Base-by-base conservation (phyloP, 92 coral and sea anemone species). In the Porites cylindrica region DNA sequence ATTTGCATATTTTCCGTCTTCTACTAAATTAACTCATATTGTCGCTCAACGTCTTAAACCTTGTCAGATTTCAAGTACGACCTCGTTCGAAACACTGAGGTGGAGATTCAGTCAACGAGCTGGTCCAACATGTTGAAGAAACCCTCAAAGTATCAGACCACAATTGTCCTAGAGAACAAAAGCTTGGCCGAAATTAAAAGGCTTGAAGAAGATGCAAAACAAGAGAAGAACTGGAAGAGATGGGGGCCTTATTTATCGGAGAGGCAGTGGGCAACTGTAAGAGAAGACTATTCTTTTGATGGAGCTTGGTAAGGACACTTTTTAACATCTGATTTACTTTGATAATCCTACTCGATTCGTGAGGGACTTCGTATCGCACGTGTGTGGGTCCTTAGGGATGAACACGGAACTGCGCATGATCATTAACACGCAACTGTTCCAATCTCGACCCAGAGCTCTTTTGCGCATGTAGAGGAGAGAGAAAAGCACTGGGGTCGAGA, bases 221-320 rank as follows among this genome's bases (percentile, higher is more conserved):
- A 98, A 14, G 58, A 62, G 85, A 92, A 93, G 68, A 97, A 97
- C 83, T 97, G 99, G 99, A 97, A 97, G 66, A 83, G 99, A 66
- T 97, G 99, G 99, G 99, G 99, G 3, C 99, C 99, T 0, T 97
- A 97, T 88, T 81, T 97, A 10, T 97, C 99, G 1, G 99, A 97
- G 85, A 81, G 99, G 19, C 99, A 96, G 18, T 96, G 99, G 99
- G 99, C 98, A 65, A 96, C 99, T 1, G 99, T 96, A 50, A 88
- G 99, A 38, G 99, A 96, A 82, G 99, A 97, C 80, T 97, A 97
- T 82, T 97, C 99, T 0, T 59, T 87, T 16, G 98, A 97, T 77
- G 99, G 99, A 4, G 54, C 92, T n/a, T 97, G 99, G 99, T 97
- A 89, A 82, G 87, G 13, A 9, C 32, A 2, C 16, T 10, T 1